phyloP scores from a whole-genome alignment of 64 coral and sea anemone genomes.

The Platygyra sinensis region DNA sequence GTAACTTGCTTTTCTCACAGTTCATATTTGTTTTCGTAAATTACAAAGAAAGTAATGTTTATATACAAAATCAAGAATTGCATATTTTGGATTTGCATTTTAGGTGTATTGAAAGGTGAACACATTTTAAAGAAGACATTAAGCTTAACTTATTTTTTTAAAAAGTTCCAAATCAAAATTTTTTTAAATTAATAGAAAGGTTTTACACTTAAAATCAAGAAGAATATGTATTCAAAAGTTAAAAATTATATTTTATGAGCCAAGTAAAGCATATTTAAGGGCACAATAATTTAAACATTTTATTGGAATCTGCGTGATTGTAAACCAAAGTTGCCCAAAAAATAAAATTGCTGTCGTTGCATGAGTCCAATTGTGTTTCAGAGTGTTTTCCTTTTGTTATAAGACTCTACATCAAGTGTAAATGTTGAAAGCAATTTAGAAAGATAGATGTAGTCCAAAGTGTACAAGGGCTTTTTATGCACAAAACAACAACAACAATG shows the following conservation, averaged over 20 bases:
- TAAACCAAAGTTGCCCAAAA: background rate
- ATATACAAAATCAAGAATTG: background rate
- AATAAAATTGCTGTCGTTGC: slow-evolving; percentile 29
- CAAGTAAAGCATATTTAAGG: background rate
- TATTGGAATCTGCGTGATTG: slow-evolving; percentile 7
- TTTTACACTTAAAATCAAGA: background rate
- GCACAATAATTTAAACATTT: background rate
- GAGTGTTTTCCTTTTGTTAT: background rate
- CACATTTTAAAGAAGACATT: background rate
- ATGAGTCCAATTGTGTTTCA: slow-evolving; percentile 2
- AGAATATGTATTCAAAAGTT: background rate
- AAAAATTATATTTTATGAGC: background rate
- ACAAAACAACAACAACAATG: no score
- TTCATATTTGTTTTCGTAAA: background rate
- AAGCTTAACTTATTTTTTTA: background rate
- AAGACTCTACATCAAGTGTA: background rate
- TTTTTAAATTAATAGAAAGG: background rate
- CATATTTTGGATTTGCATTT: background rate
- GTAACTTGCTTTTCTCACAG: background rate
- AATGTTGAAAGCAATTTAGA: background rate
- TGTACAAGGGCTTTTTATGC: no score
- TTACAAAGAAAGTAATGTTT: background rate
- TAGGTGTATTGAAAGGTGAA: background rate
- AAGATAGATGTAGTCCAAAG: no score
- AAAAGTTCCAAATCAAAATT: background rate